These are phyloP conservation scores for Pteria penguin DNA, from an alignment of 2,888 invertebrate species.

Conservation along the genomic window DNA sequence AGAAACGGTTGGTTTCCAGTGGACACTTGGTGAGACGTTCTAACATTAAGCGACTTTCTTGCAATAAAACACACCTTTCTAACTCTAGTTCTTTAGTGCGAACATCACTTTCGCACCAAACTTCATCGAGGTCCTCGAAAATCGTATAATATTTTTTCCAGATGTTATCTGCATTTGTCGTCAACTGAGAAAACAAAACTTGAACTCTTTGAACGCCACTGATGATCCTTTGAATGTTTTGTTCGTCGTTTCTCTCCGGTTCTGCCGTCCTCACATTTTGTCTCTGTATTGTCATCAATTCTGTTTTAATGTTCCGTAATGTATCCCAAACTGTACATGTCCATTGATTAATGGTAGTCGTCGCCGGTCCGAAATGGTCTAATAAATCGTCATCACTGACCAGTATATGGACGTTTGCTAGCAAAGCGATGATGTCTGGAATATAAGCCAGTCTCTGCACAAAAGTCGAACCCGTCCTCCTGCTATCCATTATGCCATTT, in stretches of 20 bases:
- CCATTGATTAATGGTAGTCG: too few relatives aligned
- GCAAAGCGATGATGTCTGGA: too few relatives aligned
- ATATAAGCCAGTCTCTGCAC: too few relatives aligned
- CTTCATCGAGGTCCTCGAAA: neutral
- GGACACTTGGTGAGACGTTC: neutral
- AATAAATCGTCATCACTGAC: too few relatives aligned
- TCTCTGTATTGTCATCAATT: neutral
- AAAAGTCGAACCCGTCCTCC: too few relatives aligned
- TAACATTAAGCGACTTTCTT: neutral
- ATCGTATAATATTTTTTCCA: neutral
- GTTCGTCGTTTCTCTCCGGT: neutral
- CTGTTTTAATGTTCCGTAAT: neutral
- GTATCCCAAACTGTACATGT: neutral
- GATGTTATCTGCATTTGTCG: too few relatives aligned
- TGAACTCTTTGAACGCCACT: neutral
- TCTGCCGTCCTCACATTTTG: neutral
- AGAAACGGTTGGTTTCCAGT: neutral
- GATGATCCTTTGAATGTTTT: neutral
- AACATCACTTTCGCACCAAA: neutral
- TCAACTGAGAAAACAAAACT: too few relatives aligned
- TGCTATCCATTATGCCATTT: too few relatives aligned
- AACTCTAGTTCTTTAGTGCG: neutral
- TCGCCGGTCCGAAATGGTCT: too few relatives aligned
- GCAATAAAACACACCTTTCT: neutral
- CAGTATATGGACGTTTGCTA: too few relatives aligned